Base-by-base conservation (phyloP, 2,797 vertebrate species). In the Sebastes minor region DNA sequence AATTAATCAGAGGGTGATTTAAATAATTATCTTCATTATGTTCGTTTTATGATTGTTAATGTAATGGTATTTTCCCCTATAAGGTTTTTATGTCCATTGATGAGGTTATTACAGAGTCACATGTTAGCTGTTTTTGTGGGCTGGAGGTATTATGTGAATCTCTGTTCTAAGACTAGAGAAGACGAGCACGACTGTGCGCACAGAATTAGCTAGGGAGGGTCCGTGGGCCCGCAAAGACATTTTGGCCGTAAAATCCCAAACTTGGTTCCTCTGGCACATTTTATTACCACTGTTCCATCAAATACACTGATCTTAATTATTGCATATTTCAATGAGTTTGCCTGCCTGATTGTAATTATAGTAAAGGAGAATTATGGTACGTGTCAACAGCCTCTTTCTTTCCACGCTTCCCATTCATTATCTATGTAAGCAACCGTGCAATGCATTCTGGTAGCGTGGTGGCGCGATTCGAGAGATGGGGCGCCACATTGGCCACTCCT, bases 1-100 rank as follows among this genome's bases (percentile, higher is more conserved):
- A 91, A 92, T 94, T 93, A 90, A 90, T 93, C 88, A 82, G 85
- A 83, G 83, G 78, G 49, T 86, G 83, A 90, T 94, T 93, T 80
- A 80, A 92, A 87, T 91, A 90, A 91, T 93, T 87, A 92, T 88
- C 81, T 81, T 88, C 78, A 88, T 92, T 84, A 82, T 76, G 85
- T 65, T 27, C 56, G 42, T 89, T 86, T 89, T 73, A 78, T 55
- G 64, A 82, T 78, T 74, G 46, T 84, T 87, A 82, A 71, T 88
- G 65, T 73, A 71, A 74, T 76, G 28, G 27, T 60, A 27, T 82
- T 84, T 78, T 71, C 28, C 62, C 35, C 42, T 14, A 16, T 74
- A 35, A 71, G 70, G 42, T 60, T 80, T 85, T 84, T 76, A 74
- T 66, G 55, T 63, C 46, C 61, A 65, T 62, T 74, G 85, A 85